These are phyloP conservation scores for Argentina silus DNA, from an alignment of 2,797 vertebrate species.

Conservation along the genomic window DNA sequence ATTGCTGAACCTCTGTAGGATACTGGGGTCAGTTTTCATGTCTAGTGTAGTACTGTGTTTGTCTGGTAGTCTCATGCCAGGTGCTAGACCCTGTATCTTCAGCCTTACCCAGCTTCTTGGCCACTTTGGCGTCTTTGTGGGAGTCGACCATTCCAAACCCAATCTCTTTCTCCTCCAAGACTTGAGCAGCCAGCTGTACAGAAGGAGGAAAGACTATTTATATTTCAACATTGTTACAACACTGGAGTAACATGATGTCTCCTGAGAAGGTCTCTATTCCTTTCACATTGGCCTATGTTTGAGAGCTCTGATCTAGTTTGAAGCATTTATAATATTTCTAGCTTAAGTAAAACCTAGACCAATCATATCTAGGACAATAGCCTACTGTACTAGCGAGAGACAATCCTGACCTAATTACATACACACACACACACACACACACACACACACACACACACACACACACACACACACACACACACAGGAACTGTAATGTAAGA, in stretches of 20 bases:
- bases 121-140: conserved; percentile 91
- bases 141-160: conserved; percentile 94
- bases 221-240: not conserved
- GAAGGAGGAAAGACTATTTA: conserved; percentile 27
- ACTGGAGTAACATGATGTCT: not conserved
- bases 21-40: too few species aligned
- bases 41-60: not conserved
- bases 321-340: not conserved
- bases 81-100: not conserved
- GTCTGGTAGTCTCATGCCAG: not conserved
- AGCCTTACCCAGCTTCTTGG: conserved; percentile 89
- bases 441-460: not conserved
- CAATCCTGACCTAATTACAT: too few species aligned
- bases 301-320: not conserved
- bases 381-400: too few species aligned
- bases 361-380: too few species aligned
- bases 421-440: not conserved
- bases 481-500: conserved; percentile 12
- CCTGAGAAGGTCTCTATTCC: not conserved
- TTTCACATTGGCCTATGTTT: not conserved
- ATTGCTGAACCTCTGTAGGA: too few species aligned
- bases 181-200: conserved; percentile 89
- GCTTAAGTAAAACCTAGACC: not conserved
- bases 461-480: not conserved
- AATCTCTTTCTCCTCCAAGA: conserved; percentile 91